These are phyloP conservation scores for Stegophylla sp. DNA, from an alignment of 2,888 invertebrate species.

Conservation along the genomic window DNA sequence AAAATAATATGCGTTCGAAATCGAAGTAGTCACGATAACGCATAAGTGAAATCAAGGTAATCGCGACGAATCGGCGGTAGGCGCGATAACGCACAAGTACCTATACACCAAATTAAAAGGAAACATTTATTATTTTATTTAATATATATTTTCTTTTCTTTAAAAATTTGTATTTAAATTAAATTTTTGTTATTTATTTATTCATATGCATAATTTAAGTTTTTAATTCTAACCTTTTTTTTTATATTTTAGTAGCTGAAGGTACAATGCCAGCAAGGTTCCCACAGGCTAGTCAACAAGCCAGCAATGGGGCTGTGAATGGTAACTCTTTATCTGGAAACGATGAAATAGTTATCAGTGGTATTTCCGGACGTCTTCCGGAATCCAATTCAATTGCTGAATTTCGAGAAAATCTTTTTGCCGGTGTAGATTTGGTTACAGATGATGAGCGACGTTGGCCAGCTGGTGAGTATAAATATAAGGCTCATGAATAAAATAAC, in stretches of 20 bases:
- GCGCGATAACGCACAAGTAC: no score
- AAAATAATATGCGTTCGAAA: no score
- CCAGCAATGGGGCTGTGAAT: slow-evolving; percentile 25
- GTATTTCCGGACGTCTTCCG: slow-evolving; percentile 84
- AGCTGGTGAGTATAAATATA: slow-evolving; percentile 67
- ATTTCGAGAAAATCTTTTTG: slow-evolving; percentile 88
- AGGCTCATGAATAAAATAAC: not conserved
- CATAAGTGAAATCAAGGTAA: no score
- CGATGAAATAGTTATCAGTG: slow-evolving; percentile 81
- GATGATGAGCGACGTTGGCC: slow-evolving; percentile 91
- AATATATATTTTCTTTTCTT: not conserved
- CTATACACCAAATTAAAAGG: no score
- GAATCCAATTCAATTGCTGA: slow-evolving; percentile 90
- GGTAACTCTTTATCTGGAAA: slow-evolving; percentile 53
- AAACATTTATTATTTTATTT: not conserved
- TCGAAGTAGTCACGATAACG: no score
- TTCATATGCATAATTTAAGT: not conserved
- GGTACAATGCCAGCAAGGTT: slow-evolving; percentile 60
- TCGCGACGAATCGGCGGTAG: no score
- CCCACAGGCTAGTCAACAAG: slow-evolving; percentile 55
- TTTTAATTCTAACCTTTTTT: not conserved
- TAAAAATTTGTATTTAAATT: not conserved
- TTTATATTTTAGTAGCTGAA: slow-evolving; percentile 49
- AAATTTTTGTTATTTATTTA: not conserved
- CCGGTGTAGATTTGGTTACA: slow-evolving; percentile 90